These are phyloP conservation scores for Ascidia mentula DNA, from an alignment of 23 tunicate genomes.

Conservation along the genomic window DNA sequence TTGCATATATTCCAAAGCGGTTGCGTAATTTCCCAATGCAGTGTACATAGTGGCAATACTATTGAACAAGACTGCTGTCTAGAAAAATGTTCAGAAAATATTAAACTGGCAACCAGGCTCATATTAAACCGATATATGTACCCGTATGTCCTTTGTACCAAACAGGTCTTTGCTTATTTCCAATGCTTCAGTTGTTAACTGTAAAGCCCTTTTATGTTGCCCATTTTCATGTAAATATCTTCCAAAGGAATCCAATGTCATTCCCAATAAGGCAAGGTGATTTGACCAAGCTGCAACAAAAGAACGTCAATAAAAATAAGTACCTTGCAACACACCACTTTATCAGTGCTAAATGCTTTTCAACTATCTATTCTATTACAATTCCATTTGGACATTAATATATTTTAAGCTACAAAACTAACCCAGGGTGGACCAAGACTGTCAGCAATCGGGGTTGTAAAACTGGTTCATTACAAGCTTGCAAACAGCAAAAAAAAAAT, in stretches of 20 bases:
- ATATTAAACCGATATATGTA: background rate
- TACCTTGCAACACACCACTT: too few relatives aligned
- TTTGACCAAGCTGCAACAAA: conserved; percentile 28
- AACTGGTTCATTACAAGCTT: too few relatives aligned
- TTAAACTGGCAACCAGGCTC: background rate
- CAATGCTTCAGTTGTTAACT: conserved; percentile 60
- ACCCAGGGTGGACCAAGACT: too few relatives aligned
- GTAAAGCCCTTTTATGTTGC: conserved; percentile 36
- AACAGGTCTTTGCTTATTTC: conserved; percentile 41
- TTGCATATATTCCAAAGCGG: conserved; percentile 31
- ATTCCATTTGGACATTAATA: too few relatives aligned
- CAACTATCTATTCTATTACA: too few relatives aligned
- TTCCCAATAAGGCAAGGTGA: conserved; percentile 60
- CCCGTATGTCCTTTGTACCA: conserved; percentile 62
- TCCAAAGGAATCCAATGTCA: conserved; percentile 90
- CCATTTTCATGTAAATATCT: conserved; percentile 48
- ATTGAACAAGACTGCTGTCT: conserved; percentile 73
- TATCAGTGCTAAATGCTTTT: too few relatives aligned
- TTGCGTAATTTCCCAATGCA: conserved; percentile 28
- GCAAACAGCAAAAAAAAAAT: too few relatives aligned
- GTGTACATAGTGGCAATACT: conserved; percentile 47
- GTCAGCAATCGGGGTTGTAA: too few relatives aligned
- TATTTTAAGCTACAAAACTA: too few relatives aligned
- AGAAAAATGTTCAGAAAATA: background rate
- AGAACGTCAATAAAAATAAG: background rate